Evolutionary conservation across 2,888 invertebrate species (phyloP).

Genomic region (Agrilus biguttatus): DNA sequence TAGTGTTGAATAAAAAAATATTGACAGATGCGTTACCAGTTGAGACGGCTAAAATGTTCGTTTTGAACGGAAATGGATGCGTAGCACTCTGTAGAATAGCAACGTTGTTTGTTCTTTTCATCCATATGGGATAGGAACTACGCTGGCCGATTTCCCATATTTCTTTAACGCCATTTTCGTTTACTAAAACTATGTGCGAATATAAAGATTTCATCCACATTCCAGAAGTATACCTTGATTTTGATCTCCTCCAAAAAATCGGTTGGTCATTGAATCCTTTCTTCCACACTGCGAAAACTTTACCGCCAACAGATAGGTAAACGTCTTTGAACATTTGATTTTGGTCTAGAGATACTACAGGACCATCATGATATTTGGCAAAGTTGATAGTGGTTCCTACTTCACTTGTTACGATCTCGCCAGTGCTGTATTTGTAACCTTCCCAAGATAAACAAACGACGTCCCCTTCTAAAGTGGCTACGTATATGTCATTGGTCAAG

Average conservation of each 20-base stretch:
- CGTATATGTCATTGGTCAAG: conserved; percentile 13
- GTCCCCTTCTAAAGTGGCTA: conserved; percentile 22
- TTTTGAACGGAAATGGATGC: conserved; percentile 40
- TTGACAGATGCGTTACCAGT: conserved; percentile 54
- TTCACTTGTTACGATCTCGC: conserved; percentile 46
- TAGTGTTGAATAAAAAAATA: conserved; percentile 39
- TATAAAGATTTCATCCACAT: conserved; percentile 40
- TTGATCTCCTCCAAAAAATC: conserved; percentile 50
- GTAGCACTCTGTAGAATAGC: neutral
- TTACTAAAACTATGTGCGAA: too few species aligned
- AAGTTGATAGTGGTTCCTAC: conserved; percentile 30
- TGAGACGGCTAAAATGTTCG: conserved; percentile 50
- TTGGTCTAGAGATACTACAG: conserved; percentile 41
- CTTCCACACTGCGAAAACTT: conserved; percentile 25
- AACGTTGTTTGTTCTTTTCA: too few species aligned
- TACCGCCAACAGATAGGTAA: conserved; percentile 39
- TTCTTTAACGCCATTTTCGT: too few species aligned
- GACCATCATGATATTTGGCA: conserved; percentile 54
- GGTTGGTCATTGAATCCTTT: conserved; percentile 47
- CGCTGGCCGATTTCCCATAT: too few species aligned
- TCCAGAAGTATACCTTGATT: conserved; percentile 44
- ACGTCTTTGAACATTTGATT: conserved; percentile 49
- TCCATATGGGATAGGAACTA: too few species aligned
- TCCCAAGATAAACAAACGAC: conserved; percentile 39
- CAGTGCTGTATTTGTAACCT: conserved; percentile 48